Conservation (phyloP, 2,888 invertebrate species). For the Rhamphomyia laevipes region DNA sequence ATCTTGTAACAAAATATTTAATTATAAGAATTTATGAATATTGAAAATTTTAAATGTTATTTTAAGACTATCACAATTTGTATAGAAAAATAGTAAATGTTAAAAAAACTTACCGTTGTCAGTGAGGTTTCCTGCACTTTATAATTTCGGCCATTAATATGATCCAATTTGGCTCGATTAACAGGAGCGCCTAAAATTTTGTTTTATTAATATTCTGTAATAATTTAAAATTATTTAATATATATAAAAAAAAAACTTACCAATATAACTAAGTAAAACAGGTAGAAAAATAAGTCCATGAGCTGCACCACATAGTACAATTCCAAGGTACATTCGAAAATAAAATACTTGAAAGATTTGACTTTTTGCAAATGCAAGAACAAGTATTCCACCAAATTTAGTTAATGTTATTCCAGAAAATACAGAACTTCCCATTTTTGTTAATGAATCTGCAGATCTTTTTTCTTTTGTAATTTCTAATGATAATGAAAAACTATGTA, state of each 20-base stretch:
- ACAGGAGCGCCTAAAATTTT: slow-evolving; percentile 60
- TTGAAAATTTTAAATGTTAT: no score
- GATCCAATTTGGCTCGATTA: slow-evolving; percentile 71
- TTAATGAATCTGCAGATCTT: slow-evolving; percentile 72
- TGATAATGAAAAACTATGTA: slow-evolving; percentile 80
- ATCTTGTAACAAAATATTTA: no score
- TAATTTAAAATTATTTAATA: slow-evolving; percentile 10
- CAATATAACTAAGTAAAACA: slow-evolving; percentile 92
- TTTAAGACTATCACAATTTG: no score
- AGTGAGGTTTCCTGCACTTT: slow-evolving; percentile 69
- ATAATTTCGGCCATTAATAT: slow-evolving; percentile 56
- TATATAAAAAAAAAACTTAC: no score
- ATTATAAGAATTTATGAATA: no score
- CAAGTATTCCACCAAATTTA: slow-evolving; percentile 94
- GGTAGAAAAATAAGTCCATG: slow-evolving; percentile 97
- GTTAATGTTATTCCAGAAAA: slow-evolving; percentile 96
- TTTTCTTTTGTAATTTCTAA: slow-evolving; percentile 56
- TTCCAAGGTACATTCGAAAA: slow-evolving; percentile 96
- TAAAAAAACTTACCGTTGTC: slow-evolving; percentile 56
- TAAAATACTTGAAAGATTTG: slow-evolving; percentile 95
- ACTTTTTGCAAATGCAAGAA: slow-evolving; percentile 92
- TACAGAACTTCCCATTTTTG: slow-evolving; percentile 89
- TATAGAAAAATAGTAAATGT: no score
- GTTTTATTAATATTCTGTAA: neutral
- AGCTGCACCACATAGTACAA: slow-evolving; percentile 91